A percentile compares a stretch with the other conserved stretches of the same genome.
These are phyloP conservation scores for Drosophila bocki DNA, from an alignment of 1,140 invertebrate species.

Conservation along the genomic window DNA sequence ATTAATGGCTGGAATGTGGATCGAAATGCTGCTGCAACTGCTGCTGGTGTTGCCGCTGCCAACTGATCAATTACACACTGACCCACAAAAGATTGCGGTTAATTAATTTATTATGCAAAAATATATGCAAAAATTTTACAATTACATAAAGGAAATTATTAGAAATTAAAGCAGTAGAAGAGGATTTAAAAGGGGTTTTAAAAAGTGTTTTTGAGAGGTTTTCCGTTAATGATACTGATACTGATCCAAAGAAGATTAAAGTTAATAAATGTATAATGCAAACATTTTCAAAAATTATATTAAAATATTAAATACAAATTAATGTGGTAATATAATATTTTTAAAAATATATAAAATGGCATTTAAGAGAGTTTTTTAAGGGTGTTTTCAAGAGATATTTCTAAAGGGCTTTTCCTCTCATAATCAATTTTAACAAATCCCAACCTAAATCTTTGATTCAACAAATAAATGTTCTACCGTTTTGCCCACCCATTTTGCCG, in stretches of 20 bases:
- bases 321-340: too few species aligned
- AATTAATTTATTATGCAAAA: not conserved
- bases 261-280: too few species aligned
- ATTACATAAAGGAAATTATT: not conserved
- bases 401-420: not conserved
- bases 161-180: not conserved
- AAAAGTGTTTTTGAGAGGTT: too few species aligned
- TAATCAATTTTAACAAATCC: not conserved
- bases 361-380: too few species aligned
- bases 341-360: too few species aligned
- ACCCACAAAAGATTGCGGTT: constrained; percentile 8
- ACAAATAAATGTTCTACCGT: not conserved
- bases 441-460: not conserved
- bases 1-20: constrained; percentile 34
- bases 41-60: constrained; percentile 1
- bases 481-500: constrained; percentile 6
- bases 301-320: too few species aligned
- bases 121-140: not conserved
- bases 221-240: too few species aligned
- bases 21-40: constrained; percentile 1
- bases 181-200: too few species aligned
- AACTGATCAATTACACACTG: constrained; percentile 16
- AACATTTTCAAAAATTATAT: too few species aligned
- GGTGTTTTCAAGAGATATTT: not conserved
- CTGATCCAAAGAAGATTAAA: too few species aligned